Base-by-base conservation (phyloP, 2,888 invertebrate species). In the Anthophora plumipes region DNA sequence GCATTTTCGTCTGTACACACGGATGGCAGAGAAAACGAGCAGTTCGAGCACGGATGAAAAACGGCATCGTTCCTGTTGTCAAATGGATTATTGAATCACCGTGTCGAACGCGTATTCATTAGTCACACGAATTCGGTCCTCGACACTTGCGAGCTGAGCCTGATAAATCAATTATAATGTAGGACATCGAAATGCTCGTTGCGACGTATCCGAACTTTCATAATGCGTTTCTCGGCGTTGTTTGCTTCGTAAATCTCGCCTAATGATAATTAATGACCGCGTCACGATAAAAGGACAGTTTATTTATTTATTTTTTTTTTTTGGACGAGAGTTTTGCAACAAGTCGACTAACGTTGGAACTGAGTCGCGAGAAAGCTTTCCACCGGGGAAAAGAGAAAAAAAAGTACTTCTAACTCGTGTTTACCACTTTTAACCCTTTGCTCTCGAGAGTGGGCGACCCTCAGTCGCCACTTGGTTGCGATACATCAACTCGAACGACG, bases 101-200 rank as follows among this genome's bases (percentile, higher is more conserved):
- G 37, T 6, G 71, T 55, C 61, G 55, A 67, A 57, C 46, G 20
- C 22, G 79, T 73, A 78, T 67, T 72, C 73, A 63, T 80, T 78
- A 67, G 55, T 61, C 64, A 57, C 37, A 12, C 50, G 50, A 57
- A 50, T 37, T 72, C 57, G 48, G 60, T 61, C 9, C 20, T 20
- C 68, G 68, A 63, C 71, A 52, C 63, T 74, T 25, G 67, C 9
- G 46, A 31, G n/a, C 11, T 48, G 39, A 11, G 57, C 14, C 22
- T 57, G 80, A 60, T 70, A 50, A 81, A 80, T 80, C 77, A 77
- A 70, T 80, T 63, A 80, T 60, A 63, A 69, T 76, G 46, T 52
- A 39, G 66, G 57, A n/a, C 75, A 55, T 66, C 69, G 80, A 20
- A 63, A 50, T 54, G 68, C 31, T 55, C 59, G 70, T 54, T 55